Base-by-base conservation (phyloP, 92 coral and sea anemone species). In the Epizoanthus illoricatus region DNA sequence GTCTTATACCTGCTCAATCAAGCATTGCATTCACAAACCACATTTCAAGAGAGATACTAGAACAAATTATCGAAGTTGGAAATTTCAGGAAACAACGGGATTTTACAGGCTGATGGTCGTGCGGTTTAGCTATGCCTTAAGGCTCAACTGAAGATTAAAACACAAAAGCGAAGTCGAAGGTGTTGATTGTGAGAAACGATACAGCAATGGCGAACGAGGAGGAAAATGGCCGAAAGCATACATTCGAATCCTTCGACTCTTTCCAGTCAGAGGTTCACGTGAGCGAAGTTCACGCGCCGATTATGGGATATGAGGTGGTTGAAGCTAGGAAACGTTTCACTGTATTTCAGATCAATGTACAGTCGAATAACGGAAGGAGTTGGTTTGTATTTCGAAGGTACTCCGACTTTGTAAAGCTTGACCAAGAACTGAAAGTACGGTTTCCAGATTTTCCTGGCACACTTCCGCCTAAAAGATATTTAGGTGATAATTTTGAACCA, bases 321-420 rank as follows among this genome's bases (percentile, higher is more conserved):
- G 95, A 91, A 66, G 93, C 99, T 3, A 86, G 99, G 54, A 94
- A 91, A 60, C 89, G 99, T 5, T 94, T 94, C 65, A 97, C 99
- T 6, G 98, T 97, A 10, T 97, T 88, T 62, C 92, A 97, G 86
- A 91, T 97, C 40, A 90, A 86, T 85, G 98, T 94, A 3, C 98
- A 85, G 64, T 75, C 85, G 58, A 90, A 81, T 61, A 85, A 89
- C 52, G 95, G 89, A 79, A 85, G 91, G 61, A 91, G 73, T 18
- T 97, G 98, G 98, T 92, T 91, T 73, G 92, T 97, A 24, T 91
- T 92, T 78, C 97, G 99, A 64, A 86, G 99, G 65, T 97, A 97
- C 60, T 90, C 98, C 63, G 99, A 97, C 69, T 97, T 97, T 75
- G 84, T 89, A 71, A 90, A 90, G 74, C 84, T 97, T 55, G 91